Base-by-base conservation (phyloP, 2,113 vertebrate genomes). In the Oriolus oriolus region DNA sequence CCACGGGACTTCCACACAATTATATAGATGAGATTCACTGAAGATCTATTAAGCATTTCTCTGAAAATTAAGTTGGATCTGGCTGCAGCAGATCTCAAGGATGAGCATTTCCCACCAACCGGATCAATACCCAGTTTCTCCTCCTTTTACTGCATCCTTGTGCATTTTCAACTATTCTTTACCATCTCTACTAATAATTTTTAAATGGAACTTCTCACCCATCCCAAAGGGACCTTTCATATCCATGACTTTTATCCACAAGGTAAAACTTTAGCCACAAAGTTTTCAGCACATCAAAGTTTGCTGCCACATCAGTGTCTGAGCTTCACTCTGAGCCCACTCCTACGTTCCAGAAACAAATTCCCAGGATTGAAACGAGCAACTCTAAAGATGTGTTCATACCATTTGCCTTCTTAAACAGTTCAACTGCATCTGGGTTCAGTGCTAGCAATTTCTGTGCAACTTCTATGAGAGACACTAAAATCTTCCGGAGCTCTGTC, bases 371-470 rank as follows among this genome's bases (percentile, higher is more conserved):
- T 52, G 28, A 90, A 66, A 66, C 7, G 4, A 41, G 31, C 12
- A 79, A 15, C 33, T 42, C 39, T 2, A 59, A 77, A 89, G 60
- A n/a, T 6, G 3, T 0, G 10, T 76, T 16, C 98, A 35, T 97
- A 99, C 99, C 99, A 13, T 99, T 99, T 20, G 99, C 99, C 94
- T 99, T 99, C 98, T 99, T 99, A 89, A 99, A 99, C 3, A 99
- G 97, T 59, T 99, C 99, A n/a, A 99, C 99, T 3, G 99, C 99
- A 30, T 99, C 99, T 0, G 99, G 99, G 97, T 99, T 99, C 97
- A 99, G 97, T 3, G 99, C 99, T 26, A 99, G 96, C 93, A 99
- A 95, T 92, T 99, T 99, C 98, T 99, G 99, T 6, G 99, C 99
- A 31, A 99, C 99, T 97, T 99, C 99, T 66, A 99, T 99, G 70